Base-by-base conservation (phyloP, 2,113 vertebrate species). In the Campylomormyrus numenius region DNA sequence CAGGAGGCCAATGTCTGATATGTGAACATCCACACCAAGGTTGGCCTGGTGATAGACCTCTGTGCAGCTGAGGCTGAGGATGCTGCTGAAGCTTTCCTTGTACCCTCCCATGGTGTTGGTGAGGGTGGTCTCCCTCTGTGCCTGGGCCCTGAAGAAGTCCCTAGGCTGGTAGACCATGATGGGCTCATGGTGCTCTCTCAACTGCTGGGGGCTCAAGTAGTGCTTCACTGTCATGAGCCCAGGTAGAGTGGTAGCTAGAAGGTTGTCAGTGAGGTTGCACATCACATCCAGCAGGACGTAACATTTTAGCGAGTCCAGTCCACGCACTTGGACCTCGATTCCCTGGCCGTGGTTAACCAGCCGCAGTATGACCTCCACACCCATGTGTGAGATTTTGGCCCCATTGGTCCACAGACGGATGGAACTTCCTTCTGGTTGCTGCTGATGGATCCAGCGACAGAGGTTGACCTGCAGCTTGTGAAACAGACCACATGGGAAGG, bases 71-170 rank as follows among this genome's bases (percentile, higher is more conserved):
- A 99, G 98, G 45, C 96, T 95, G 53, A 98, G 94, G 92, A 99
- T 97, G 93, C 98, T 99, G 93, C 97, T 97, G 94, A 99, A 99
- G 93, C 97, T 99, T 92, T 99, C 98, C 27, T 97, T 96, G 93
- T 99, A 99, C 17, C 98, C 98, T 0, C 97, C 98, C 97, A 99
- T 99, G 90, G 98, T 99, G 93, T 99, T 99, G 85, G 97, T 97
- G 90, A 99, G 95, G 0, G 97, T 97, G 21, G 94, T 96, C 91
- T 99, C 98, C 49, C 96, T 96, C 91, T 97, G 97, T 50, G 96
- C 95, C 92, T 98, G 98, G 0, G 98, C 98, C 3, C 98, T 95
- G 91, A 97, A 96, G 90, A 99, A 99, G 93, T 99, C 98, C 93
- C 97, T 97, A 31, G 98, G 98, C 91, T 99, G 98, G 94, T 99